These are phyloP conservation scores for Leptinotarsa peninsularis DNA, from an alignment of 2,888 invertebrate genomes.

Conservation along the genomic window DNA sequence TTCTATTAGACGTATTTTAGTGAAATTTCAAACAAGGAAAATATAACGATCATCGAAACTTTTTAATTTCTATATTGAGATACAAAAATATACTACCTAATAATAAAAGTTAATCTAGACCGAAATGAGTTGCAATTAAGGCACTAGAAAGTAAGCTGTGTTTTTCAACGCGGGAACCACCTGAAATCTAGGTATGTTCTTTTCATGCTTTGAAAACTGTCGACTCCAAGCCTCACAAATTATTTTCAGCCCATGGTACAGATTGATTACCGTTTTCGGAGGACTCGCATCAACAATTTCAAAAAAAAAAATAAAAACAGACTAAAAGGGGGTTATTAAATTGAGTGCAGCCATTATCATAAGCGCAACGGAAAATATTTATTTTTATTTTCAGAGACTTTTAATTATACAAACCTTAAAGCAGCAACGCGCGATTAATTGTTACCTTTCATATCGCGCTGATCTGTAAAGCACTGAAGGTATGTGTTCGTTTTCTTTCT, in stretches of 20 bases:
- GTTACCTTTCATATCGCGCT: slow-evolving; percentile 23
- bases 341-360: slow-evolving; percentile 18
- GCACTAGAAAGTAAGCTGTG: too few relatives aligned
- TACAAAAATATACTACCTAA: too few relatives aligned
- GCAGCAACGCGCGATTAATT: slow-evolving; percentile 17
- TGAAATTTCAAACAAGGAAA: too few relatives aligned
- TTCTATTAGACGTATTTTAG: too few relatives aligned
- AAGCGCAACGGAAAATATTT: slow-evolving; percentile 15
- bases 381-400: slow-evolving; percentile 19
- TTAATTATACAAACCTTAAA: slow-evolving; percentile 24
- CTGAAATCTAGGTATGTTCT: too few relatives aligned
- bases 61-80: too few relatives aligned
- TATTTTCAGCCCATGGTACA: neutral
- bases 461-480: slow-evolving; percentile 6
- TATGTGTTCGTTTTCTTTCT: slow-evolving; percentile 3
- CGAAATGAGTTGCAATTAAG: too few relatives aligned
- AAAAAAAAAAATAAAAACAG: slow-evolving; percentile 5
- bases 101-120: too few relatives aligned
- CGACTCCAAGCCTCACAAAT: neutral
- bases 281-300: slow-evolving; percentile 1
- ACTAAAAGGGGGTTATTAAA: slow-evolving; percentile 17
- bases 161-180: too few relatives aligned
- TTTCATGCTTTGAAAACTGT: neutral
- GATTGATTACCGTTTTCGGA: slow-evolving; percentile 9
- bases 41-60: too few relatives aligned